phyloP scores from a whole-genome alignment of 1,140 invertebrate genomes.

The Epicauta chinensis region DNA sequence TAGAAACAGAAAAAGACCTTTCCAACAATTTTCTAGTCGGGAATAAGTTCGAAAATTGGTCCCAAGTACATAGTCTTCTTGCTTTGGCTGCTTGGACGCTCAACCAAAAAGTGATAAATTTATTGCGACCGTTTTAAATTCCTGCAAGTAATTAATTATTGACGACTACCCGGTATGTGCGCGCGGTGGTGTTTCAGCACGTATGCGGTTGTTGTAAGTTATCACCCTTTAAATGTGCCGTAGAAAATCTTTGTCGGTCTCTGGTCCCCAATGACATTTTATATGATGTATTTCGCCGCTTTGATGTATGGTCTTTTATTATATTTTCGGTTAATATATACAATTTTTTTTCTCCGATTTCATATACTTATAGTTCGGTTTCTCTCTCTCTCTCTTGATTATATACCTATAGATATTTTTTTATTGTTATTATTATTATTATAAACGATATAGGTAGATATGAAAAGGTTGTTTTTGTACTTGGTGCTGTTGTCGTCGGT shows the following conservation, averaged over 20 bases:
- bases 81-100: background rate
- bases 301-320: constrained; percentile 22
- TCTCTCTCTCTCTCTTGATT: background rate
- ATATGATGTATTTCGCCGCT: constrained; percentile 22
- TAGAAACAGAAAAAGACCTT: no score
- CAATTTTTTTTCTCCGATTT: background rate
- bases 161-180: constrained; percentile 12
- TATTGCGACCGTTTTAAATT: background rate
- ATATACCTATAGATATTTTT: background rate
- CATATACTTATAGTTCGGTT: background rate
- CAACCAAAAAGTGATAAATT: background rate
- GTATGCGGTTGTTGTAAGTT: constrained; percentile 10
- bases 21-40: no score
- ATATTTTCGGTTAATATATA: constrained; percentile 23
- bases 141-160: constrained; percentile 9
- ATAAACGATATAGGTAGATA: background rate
- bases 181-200: constrained; percentile 11
- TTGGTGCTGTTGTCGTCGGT: constrained; percentile 18
- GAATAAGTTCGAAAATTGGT: no score
- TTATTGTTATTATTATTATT: background rate
- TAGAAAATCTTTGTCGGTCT: constrained; percentile 25
- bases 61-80: no score
- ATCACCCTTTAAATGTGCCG: constrained; percentile 21
- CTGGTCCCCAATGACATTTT: constrained; percentile 18
- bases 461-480: constrained; percentile 10